Percentiles rank a stretch among this genome's conserved stretches.
Evolutionary conservation across 1,140 invertebrate species (phyloP).

Genomic region (Plodia interpunctella): DNA sequence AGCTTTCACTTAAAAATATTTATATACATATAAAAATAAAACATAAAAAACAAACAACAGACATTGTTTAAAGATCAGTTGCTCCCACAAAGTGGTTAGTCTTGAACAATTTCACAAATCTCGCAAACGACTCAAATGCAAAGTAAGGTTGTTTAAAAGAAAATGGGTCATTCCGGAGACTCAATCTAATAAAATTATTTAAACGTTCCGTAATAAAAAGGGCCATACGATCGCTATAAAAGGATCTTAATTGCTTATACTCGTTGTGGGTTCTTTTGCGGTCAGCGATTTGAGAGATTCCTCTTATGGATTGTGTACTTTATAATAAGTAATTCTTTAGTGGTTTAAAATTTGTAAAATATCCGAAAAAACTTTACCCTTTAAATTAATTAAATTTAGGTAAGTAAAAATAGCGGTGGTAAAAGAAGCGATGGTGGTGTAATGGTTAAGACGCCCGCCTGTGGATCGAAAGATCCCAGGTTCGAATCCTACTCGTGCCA

Average conservation of each 20-base stretch:
- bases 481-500: too few relatives aligned
- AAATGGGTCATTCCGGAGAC: conserved; percentile 46
- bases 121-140: conserved; percentile 30
- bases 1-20: too few relatives aligned
- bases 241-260: conserved; percentile 44
- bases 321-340: background rate
- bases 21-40: too few relatives aligned
- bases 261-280: background rate
- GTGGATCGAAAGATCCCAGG: too few relatives aligned
- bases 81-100: background rate
- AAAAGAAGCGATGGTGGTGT: too few relatives aligned
- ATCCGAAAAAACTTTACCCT: too few relatives aligned
- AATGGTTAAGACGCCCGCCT: too few relatives aligned
- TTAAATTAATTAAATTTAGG: too few relatives aligned
- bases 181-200: conserved; percentile 60
- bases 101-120: conserved; percentile 13
- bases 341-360: too few relatives aligned
- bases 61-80: background rate
- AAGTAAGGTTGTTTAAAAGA: conserved; percentile 41
- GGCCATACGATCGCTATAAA: conserved; percentile 47
- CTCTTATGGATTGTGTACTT: background rate
- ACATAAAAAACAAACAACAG: background rate
- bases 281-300: background rate
- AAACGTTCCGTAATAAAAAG: conserved; percentile 52
- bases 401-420: too few relatives aligned